A percentile compares a stretch with the other conserved stretches of the same genome.
These are phyloP conservation scores for Heliothis peltigera DNA, from an alignment of 2,888 invertebrate genomes.

Conservation along the genomic window DNA sequence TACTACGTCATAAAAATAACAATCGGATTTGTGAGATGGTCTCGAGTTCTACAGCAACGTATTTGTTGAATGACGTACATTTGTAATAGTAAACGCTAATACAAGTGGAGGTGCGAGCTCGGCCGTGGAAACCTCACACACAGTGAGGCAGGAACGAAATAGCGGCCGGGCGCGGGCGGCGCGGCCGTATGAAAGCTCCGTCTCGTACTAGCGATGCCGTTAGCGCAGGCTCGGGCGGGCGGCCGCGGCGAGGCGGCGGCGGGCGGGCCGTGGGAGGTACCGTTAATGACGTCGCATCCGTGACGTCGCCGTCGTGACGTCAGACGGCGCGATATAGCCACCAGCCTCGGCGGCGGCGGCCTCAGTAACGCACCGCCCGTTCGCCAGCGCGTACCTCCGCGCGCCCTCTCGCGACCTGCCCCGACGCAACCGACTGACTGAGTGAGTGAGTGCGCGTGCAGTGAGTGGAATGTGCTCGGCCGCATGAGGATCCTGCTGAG, in stretches of 20 bases:
- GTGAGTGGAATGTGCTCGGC: slow-evolving; percentile 89
- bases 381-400: slow-evolving; percentile 85
- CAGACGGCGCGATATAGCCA: slow-evolving; percentile 89
- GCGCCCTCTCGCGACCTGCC: slow-evolving; percentile 79
- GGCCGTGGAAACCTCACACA: slow-evolving; percentile 48
- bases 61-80: slow-evolving; percentile 52
- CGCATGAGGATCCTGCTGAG: slow-evolving; percentile 90
- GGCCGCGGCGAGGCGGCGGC: slow-evolving; percentile 79
- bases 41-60: slow-evolving; percentile 25
- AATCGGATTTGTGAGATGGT: slow-evolving; percentile 21
- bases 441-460: slow-evolving; percentile 89
- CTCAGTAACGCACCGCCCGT: slow-evolving; percentile 90
- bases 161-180: slow-evolving; percentile 69
- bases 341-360: slow-evolving; percentile 88
- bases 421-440: slow-evolving; percentile 77
- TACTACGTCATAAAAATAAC: slow-evolving; percentile 28
- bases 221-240: slow-evolving; percentile 89
- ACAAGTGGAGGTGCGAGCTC: slow-evolving; percentile 45
- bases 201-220: slow-evolving; percentile 88
- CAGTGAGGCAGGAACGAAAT: slow-evolving; percentile 63
- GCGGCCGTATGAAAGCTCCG: slow-evolving; percentile 84
- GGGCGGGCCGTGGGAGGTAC: slow-evolving; percentile 90
- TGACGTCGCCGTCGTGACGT: slow-evolving; percentile 88
- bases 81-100: slow-evolving; percentile 49
- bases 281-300: slow-evolving; percentile 87